Evolutionary conservation across 35 echinoderm and acorn worm species (phyloP).

Genomic region (Ophiothrix spiculata): DNA sequence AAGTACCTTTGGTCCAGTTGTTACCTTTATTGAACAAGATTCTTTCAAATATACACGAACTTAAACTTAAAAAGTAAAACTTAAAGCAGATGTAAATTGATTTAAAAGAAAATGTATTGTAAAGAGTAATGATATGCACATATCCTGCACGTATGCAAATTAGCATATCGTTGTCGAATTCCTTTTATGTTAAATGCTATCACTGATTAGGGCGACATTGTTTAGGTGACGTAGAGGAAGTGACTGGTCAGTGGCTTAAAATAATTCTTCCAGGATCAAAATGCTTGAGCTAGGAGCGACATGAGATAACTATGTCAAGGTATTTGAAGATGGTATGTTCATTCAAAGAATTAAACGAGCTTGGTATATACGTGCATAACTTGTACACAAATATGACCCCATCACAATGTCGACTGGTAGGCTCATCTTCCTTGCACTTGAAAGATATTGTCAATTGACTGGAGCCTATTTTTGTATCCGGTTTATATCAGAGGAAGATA

Average conservation of each 20-base stretch:
- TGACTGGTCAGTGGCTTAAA: background rate
- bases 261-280: background rate
- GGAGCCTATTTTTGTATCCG: background rate
- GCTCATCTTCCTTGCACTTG: background rate
- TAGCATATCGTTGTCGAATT: no score
- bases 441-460: background rate
- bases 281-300: background rate
- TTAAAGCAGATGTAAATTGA: no score
- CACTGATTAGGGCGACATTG: no score
- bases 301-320: background rate
- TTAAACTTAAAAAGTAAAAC: no score
- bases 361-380: background rate
- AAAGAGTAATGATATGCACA: no score
- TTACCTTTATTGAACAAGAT: no score
- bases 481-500: no score
- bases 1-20: no score
- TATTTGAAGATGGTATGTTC: background rate
- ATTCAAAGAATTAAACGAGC: background rate
- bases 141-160: no score
- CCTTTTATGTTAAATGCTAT: no score
- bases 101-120: no score
- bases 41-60: no score
- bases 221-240: background rate
- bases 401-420: background rate
- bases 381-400: conserved; percentile 2